These are phyloP conservation scores for Ictalurus furcatus DNA, from an alignment of 2,113 vertebrate species.

Conservation along the genomic window DNA sequence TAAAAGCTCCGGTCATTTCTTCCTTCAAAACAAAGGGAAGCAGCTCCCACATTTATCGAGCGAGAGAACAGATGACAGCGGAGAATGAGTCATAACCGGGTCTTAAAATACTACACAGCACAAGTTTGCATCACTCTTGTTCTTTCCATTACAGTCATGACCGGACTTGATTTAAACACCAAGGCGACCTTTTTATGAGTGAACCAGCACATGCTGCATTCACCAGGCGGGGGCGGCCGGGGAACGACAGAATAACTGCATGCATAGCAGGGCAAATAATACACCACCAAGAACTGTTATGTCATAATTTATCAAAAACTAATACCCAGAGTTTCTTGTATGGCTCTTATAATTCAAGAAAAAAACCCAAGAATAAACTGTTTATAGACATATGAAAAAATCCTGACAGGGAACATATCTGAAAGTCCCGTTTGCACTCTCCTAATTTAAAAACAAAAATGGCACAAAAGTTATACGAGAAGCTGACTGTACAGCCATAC, in stretches of 20 bases:
- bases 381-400: neutral
- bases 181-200: conserved; percentile 24
- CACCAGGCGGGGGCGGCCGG: neutral
- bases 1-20: conserved; percentile 26
- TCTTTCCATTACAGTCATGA: conserved; percentile 42
- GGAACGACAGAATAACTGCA: neutral
- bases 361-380: neutral
- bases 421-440: neutral
- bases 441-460: neutral
- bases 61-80: conserved; percentile 38
- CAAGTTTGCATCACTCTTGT: conserved; percentile 22
- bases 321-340: conserved; percentile 9
- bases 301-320: conserved; percentile 17
- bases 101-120: conserved; percentile 35
- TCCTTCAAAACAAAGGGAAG: conserved; percentile 11
- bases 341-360: neutral
- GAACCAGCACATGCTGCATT: conserved; percentile 19
- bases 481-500: neutral
- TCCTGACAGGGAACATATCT: neutral
- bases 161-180: conserved; percentile 46
- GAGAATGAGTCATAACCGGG: conserved; percentile 39
- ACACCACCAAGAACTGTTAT: neutral
- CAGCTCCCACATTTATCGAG: conserved; percentile 38
- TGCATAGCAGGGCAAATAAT: neutral
- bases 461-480: neutral